Evolutionary conservation across 2,888 invertebrate species (phyloP), one percentile per base, ranked within the genome.

Genomic region (Leucoma salicis): DNA sequence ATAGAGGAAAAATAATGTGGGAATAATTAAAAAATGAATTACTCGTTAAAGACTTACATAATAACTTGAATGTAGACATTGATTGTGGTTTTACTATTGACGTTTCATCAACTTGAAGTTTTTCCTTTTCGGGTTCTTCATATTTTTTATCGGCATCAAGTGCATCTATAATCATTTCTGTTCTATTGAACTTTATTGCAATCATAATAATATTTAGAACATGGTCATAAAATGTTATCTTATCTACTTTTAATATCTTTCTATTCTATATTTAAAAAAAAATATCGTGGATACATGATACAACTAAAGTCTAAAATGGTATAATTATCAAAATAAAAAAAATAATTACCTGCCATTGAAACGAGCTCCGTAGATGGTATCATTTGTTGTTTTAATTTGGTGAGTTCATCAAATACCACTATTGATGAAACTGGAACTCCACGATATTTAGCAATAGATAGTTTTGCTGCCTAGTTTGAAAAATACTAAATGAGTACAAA

Each of bases 291-390:
- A n/a, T n/a, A n/a, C n/a, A n/a, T n/a, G n/a, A n/a, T n/a, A n/a
- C n/a, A n/a, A n/a, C n/a, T n/a, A n/a, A n/a, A n/a, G n/a, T n/a
- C n/a, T n/a, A n/a, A n/a, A n/a, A n/a, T n/a, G n/a, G n/a, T n/a
- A n/a, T n/a, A n/a, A n/a, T n/a, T n/a, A n/a, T n/a, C n/a, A n/a
- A n/a, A n/a, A n/a, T n/a, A 25, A 25, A 25, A 6, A 25, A 25
- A 27, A 29, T 13, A 21, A 8, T 6, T 68, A 73, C 73, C 70
- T 35, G 65, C 74, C 1, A 85, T 50, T n/a, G 81, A 55, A n/a
- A 75, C 54, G 0, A 88, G 62, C 42, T 88, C 86, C 0, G 82
- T 70, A 0, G 83, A 74, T 1, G 87, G 87, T 39, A 62, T 57
- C 1, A 84, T 47, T 43, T 74, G 78, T n/a, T 79, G 78, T 35